Conservation (phyloP, 2,797 vertebrate genomes). For the Gymnoscopelus braueri region DNA sequence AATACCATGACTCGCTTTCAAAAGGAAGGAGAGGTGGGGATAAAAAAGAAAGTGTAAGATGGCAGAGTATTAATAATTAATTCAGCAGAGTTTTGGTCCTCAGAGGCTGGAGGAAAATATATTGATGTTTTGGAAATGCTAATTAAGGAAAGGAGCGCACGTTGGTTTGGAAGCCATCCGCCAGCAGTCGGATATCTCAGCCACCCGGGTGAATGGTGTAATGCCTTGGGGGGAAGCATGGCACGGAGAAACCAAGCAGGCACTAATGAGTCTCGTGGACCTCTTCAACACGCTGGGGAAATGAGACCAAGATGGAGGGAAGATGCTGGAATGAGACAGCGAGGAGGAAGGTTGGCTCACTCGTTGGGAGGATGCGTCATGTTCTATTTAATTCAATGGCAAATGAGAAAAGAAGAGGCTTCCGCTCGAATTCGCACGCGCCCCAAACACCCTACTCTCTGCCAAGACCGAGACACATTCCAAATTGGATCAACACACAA, state of each 20-base stretch:
- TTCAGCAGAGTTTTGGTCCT: slow-evolving; percentile 70
- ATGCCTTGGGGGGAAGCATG: slow-evolving; percentile 82
- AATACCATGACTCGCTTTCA: slow-evolving; percentile 54
- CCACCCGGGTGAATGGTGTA: slow-evolving; percentile 28
- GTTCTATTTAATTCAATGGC: slow-evolving; percentile 50
- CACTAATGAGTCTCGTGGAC: slow-evolving; percentile 87
- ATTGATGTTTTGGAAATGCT: slow-evolving; percentile 78
- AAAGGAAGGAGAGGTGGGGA: slow-evolving; percentile 47
- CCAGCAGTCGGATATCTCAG: slow-evolving; percentile 76
- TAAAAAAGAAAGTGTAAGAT: slow-evolving; percentile 65
- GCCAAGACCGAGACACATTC: slow-evolving; percentile 41
- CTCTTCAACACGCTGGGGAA: slow-evolving; percentile 63
- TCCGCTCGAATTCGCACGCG: slow-evolving; percentile 32
- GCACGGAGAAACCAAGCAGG: slow-evolving; percentile 81
- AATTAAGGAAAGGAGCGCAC: slow-evolving; percentile 77
- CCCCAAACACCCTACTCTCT: slow-evolving; percentile 31
- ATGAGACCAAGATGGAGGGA: slow-evolving; percentile 45
- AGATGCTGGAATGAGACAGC: slow-evolving; percentile 40
- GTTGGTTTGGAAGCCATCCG: slow-evolving; percentile 75
- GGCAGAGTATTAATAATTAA: slow-evolving; percentile 76
- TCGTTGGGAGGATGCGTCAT: slow-evolving; percentile 33
- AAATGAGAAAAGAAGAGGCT: slow-evolving; percentile 47
- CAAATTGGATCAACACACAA: slow-evolving; percentile 50
- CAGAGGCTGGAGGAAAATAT: slow-evolving; percentile 74
- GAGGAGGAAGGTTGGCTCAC: slow-evolving; percentile 44